Conservation (phyloP, 2,797 vertebrate species). For the Chrosomus eos region DNA sequence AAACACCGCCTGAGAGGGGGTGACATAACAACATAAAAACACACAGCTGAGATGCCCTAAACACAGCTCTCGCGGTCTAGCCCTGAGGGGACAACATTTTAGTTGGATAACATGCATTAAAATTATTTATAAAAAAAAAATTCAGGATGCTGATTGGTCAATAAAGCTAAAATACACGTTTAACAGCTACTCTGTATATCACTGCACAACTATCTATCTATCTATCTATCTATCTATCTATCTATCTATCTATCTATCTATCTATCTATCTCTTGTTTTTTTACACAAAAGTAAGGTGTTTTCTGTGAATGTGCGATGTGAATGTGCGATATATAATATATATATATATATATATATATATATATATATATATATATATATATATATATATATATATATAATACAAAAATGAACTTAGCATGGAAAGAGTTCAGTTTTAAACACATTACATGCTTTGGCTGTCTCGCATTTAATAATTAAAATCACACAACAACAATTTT, state of each 20-base stretch:
- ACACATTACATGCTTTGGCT: background rate
- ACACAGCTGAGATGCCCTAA: slow-evolving; percentile 44
- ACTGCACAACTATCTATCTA: background rate
- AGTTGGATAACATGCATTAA: background rate
- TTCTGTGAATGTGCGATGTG: no score
- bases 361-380: no score
- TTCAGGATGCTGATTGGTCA: slow-evolving; percentile 22
- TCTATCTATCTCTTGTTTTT: no score
- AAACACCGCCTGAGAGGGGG: slow-evolving; percentile 45
- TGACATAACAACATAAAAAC: slow-evolving; percentile 47
- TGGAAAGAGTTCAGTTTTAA: background rate
- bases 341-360: background rate
- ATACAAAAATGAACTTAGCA: no score
- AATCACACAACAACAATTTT: background rate
- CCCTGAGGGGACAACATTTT: slow-evolving; percentile 2
- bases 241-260: no score
- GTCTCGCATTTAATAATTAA: background rate
- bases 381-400: no score
- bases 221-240: no score
- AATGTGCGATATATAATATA: no score
- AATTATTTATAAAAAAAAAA: background rate
- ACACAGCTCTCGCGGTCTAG: slow-evolving; percentile 10
- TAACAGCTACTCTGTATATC: background rate
- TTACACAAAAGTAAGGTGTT: no score
- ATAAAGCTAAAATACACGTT: background rate